Base-by-base conservation (phyloP, 2,888 invertebrate genomes). In the Lasius platythorax region DNA sequence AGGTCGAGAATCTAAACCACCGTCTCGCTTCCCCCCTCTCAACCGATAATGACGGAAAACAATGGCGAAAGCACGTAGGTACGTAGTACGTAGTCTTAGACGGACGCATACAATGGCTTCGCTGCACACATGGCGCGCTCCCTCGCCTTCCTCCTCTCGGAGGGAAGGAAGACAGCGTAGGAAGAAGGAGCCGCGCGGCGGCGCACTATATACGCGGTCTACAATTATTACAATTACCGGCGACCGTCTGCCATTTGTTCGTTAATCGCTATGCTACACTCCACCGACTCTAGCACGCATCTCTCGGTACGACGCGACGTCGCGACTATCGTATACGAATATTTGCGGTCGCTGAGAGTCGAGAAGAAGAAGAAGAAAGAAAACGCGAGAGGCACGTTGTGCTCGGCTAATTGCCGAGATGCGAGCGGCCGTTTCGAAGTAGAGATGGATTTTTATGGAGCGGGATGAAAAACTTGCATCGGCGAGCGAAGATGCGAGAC, bases 191-290 rank as follows among this genome's bases (percentile, higher is more conserved):
- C 84, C 33, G 76, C 84, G 83, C 84, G 83, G 18, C 82, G 43
- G 79, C 23, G 67, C 61, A 85, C 81, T 75, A 46, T 53, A 53
- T 53, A 53, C 82, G 83, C 78, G 81, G 83, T 83, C 92, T 92
- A 93, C 93, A 94, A 94, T 94, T 94, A 94, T 94, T 94, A 94
- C 93, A 94, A 94, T 94, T 94, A 94, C 93, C 89, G 89, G 91
- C 92, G 94, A 94, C 92, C 93, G 91, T 93, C 93, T 91, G 93
- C 91, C 92, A 93, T 94, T 94, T 94, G 94, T 92, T 91, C 92
- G 92, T 92, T 94, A 93, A 94, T 94, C 93, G 94, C 92, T 93
- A 93, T 92, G 91, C 91, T 90, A 89, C 91, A 89, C 89, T 88
- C 88, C 82, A 87, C 86, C 87, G 87, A 88, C 87, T 76, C 76